A percentile compares a stretch with the other conserved stretches of the same genome.
phyloP scores from a whole-genome alignment of 1,140 invertebrate genomes.

The Ephestia elutella region DNA sequence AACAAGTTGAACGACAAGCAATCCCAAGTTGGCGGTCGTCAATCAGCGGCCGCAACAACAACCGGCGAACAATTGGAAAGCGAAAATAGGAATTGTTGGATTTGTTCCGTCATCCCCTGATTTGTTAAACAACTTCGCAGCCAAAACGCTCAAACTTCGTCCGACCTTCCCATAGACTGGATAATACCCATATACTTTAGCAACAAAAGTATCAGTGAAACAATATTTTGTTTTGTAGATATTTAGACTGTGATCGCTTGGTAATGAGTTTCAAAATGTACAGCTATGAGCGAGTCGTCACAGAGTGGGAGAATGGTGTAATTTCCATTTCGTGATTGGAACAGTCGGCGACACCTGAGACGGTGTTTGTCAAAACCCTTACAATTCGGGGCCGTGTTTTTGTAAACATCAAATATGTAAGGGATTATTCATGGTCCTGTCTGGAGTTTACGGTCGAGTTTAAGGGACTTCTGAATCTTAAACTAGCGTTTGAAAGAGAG shows the following conservation, averaged over 20 bases:
- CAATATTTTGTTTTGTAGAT: neutral
- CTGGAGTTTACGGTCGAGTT: slow-evolving; percentile 12
- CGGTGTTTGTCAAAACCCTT: slow-evolving; percentile 43
- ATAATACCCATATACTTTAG: neutral
- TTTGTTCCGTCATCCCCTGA: slow-evolving; percentile 48
- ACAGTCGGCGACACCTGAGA: slow-evolving; percentile 49
- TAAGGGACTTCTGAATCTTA: slow-evolving; percentile 17
- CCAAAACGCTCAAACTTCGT: slow-evolving; percentile 14
- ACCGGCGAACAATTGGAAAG: slow-evolving; percentile 43
- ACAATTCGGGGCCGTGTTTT: slow-evolving; percentile 39
- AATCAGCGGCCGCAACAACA: slow-evolving; percentile 30
- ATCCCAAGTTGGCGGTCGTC: slow-evolving; percentile 11
- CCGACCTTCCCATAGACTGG: neutral
- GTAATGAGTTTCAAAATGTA: slow-evolving; percentile 30
- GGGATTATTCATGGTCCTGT: slow-evolving; percentile 37
- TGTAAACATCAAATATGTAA: slow-evolving; percentile 59
- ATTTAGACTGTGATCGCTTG: slow-evolving; percentile 1
- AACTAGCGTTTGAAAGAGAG: no score
- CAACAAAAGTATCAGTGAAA: neutral
- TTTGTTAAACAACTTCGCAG: slow-evolving; percentile 38
- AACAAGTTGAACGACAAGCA: neutral
- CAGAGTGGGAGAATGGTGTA: slow-evolving; percentile 34
- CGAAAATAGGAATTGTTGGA: slow-evolving; percentile 48
- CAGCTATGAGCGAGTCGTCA: slow-evolving; percentile 25
- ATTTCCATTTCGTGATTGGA: slow-evolving; percentile 66